Evolutionary conservation across 2,888 invertebrate genomes (phyloP).

Genomic region (Drosophila falleni): DNA sequence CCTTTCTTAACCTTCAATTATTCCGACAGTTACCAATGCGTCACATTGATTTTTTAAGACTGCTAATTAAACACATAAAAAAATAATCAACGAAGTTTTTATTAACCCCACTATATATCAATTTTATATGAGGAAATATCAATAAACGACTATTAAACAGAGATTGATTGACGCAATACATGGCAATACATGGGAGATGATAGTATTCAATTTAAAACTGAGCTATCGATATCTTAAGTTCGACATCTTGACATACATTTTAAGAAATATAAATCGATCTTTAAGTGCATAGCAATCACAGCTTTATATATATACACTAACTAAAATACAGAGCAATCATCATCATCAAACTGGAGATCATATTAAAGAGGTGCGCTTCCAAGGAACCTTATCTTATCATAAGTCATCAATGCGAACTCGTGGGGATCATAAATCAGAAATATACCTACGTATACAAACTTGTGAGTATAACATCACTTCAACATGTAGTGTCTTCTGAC

Average conservation of each 20-base stretch:
- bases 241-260: constrained; percentile 8
- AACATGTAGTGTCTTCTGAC: neutral
- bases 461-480: constrained; percentile 1
- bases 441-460: neutral
- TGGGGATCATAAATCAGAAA: constrained; percentile 37
- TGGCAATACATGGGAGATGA: neutral
- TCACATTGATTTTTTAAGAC: neutral
- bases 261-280: neutral
- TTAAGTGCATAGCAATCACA: neutral
- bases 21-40: neutral
- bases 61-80: neutral
- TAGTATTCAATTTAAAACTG: neutral
- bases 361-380: constrained; percentile 36
- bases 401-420: constrained; percentile 32
- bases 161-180: neutral
- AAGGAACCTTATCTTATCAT: constrained; percentile 46
- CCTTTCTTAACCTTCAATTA: neutral
- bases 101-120: neutral
- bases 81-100: neutral
- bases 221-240: neutral
- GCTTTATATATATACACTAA: neutral
- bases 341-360: constrained; percentile 29
- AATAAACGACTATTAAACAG: neutral
- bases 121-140: neutral
- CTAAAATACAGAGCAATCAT: constrained; percentile 2